These are phyloP conservation scores for Neocrepidodera transversa DNA, from an alignment of 2,888 invertebrate species.

Conservation along the genomic window DNA sequence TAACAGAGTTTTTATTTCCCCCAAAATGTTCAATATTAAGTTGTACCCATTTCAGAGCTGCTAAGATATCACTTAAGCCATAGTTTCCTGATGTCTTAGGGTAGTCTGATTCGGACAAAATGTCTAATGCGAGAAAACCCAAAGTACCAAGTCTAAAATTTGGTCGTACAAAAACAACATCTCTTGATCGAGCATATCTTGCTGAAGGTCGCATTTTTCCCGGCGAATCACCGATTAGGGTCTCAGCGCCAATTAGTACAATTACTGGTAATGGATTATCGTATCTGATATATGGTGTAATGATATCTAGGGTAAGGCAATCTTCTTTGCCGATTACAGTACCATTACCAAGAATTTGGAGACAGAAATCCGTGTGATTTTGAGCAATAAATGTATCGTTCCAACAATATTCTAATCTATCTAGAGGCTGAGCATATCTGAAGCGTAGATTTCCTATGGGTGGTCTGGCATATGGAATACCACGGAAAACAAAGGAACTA, in stretches of 20 bases:
- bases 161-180: slow-evolving; percentile 85
- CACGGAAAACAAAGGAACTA: slow-evolving; percentile 78
- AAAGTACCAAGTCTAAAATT: slow-evolving; percentile 72
- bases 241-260: slow-evolving; percentile 81
- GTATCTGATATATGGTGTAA: slow-evolving; percentile 82
- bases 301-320: slow-evolving; percentile 82
- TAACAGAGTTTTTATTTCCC: slow-evolving; percentile 79
- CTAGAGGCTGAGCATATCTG: slow-evolving; percentile 71
- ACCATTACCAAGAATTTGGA: slow-evolving; percentile 74
- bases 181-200: slow-evolving; percentile 74
- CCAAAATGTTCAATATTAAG: slow-evolving; percentile 85
- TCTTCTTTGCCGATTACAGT: slow-evolving; percentile 77
- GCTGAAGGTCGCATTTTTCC: slow-evolving; percentile 77
- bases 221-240: slow-evolving; percentile 79
- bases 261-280: slow-evolving; percentile 82
- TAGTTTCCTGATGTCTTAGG: slow-evolving; percentile 85
- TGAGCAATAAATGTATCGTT: slow-evolving; percentile 75
- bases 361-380: slow-evolving; percentile 71
- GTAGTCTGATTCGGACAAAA: slow-evolving; percentile 72
- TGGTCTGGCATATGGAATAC: slow-evolving; percentile 81
- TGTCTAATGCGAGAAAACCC: slow-evolving; percentile 81
- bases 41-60: slow-evolving; percentile 80
- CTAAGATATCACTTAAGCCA: slow-evolving; percentile 80
- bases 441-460: slow-evolving; percentile 75
- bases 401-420: slow-evolving; percentile 78